Evolutionary conservation across 2,888 invertebrate genomes (phyloP).

Genomic region (Heliconius ismenius): DNA sequence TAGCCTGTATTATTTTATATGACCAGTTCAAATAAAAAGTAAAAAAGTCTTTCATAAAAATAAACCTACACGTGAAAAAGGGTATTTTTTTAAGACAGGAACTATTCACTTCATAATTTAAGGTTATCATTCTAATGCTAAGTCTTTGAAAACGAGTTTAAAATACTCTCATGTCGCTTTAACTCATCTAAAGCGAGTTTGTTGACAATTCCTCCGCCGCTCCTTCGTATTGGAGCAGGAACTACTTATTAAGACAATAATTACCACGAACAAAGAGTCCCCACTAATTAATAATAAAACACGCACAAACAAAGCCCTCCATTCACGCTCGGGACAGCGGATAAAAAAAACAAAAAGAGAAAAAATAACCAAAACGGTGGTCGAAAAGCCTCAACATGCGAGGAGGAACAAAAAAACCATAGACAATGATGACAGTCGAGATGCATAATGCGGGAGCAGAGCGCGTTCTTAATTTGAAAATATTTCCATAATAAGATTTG

Average conservation of each 20-base stretch:
- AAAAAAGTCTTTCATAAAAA: constrained; percentile 20
- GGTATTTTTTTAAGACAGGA: constrained; percentile 12
- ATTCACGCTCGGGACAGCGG: constrained; percentile 77
- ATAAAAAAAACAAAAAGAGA: constrained; percentile 62
- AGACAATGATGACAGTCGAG: constrained; percentile 81
- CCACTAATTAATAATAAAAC: constrained; percentile 83
- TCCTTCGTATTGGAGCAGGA: constrained; percentile 76
- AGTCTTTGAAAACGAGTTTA: constrained; percentile 52
- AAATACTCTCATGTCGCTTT: constrained; percentile 56
- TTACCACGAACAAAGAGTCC: constrained; percentile 80
- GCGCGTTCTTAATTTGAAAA: constrained; percentile 81
- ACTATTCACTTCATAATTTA: constrained; percentile 26
- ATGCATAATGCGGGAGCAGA: constrained; percentile 80
- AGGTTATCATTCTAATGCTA: constrained; percentile 39
- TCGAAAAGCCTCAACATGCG: constrained; percentile 81
- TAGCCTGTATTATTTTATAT: constrained; percentile 24
- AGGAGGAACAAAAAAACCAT: constrained; percentile 78
- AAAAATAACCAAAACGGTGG: constrained; percentile 80
- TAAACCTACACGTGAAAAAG: constrained; percentile 2
- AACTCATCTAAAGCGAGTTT: constrained; percentile 63
- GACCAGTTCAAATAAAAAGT: neutral
- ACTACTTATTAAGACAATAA: constrained; percentile 82
- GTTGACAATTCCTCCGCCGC: constrained; percentile 69
- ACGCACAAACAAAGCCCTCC: constrained; percentile 79
- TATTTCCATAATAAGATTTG: constrained; percentile 82